Base-by-base conservation (phyloP, 2,113 vertebrate species). In the Dryoscopus gambensis region DNA sequence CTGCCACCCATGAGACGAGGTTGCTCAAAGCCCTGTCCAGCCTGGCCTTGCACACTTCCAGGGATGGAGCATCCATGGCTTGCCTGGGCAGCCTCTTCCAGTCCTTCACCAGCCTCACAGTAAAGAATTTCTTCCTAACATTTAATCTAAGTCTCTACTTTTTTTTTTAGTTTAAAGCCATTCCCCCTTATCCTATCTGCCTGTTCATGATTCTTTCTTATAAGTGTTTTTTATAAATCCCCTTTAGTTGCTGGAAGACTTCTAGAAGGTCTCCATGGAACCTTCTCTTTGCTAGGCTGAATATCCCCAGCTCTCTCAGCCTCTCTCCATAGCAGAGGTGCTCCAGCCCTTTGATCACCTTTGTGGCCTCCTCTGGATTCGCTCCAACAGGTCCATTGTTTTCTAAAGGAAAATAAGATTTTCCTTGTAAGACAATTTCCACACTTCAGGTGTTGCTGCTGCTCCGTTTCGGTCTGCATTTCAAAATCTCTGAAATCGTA, bases 381-480 rank as follows among this genome's bases (percentile, higher is more conserved):
- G 0, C 8, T 81, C 68, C 44, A 81, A 14, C 23, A 59, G 19
- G 7, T 37, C 22, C 27, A 33, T 74, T 89, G 46, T 74, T 65
- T 57, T 33, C 59, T 44, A 20, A 74, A 65, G 44, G 31, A 73
- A 81, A 92, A 76, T 7, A 56, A 49, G 7, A 7, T 9, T 52
- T 90, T 90, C 17, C 23, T 59, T 70, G 23, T 79, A 77, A 70
- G 83, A 84, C 18, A 24, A 4, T 90, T 84, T 89, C 44, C 33
- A 55, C 23, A 24, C 50, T 81, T 89, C 5, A 65, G 13, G 22
- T 69, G 55, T 69, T 75, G 65, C 53, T 82, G 37, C 47, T 84
- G 57, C 20, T 87, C 30, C 16, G 8, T 0, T 3, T 86, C 1
- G 4, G 9, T 65, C 15, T 0, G 0, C 21, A 46, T 76, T 91